These are phyloP conservation scores for Otolemur crassicaudatus DNA, from an alignment of 2,797 vertebrate genomes.

Conservation along the genomic window DNA sequence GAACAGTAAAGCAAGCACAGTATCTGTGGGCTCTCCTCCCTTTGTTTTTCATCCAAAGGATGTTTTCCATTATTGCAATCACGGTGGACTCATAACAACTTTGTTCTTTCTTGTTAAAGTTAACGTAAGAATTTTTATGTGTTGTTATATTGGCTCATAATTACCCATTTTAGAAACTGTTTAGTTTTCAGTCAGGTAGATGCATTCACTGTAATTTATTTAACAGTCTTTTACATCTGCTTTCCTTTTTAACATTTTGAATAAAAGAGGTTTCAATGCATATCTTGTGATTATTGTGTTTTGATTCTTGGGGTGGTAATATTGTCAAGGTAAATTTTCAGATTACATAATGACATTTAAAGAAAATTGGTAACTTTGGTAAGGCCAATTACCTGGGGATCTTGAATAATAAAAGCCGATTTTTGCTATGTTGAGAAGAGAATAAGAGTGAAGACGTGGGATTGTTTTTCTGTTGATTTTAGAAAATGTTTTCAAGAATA, in stretches of 20 bases:
- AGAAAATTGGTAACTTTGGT: background rate
- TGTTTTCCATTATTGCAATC: background rate
- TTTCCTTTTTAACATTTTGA: constrained; percentile 21
- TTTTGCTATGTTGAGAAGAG: background rate
- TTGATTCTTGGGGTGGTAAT: background rate
- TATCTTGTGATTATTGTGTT: background rate
- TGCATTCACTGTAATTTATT: background rate
- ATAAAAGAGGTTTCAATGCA: background rate
- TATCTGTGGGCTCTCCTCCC: background rate
- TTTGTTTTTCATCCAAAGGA: constrained; percentile 39
- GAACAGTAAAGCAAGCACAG: background rate
- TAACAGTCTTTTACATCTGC: background rate
- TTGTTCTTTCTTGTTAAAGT: constrained; percentile 8
- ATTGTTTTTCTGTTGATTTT: background rate
- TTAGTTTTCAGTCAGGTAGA: background rate
- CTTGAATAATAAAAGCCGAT: background rate
- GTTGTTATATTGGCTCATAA: background rate
- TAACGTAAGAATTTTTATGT: background rate
- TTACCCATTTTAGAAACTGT: background rate
- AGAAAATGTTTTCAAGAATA: constrained; percentile 23
- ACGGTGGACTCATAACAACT: background rate
- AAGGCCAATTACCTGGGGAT: background rate
- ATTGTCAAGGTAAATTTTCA: background rate
- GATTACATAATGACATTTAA: background rate
- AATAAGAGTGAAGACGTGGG: background rate